Evolutionary conservation across 2,888 invertebrate genomes (phyloP).

Genomic region (Cabera pusaria): DNA sequence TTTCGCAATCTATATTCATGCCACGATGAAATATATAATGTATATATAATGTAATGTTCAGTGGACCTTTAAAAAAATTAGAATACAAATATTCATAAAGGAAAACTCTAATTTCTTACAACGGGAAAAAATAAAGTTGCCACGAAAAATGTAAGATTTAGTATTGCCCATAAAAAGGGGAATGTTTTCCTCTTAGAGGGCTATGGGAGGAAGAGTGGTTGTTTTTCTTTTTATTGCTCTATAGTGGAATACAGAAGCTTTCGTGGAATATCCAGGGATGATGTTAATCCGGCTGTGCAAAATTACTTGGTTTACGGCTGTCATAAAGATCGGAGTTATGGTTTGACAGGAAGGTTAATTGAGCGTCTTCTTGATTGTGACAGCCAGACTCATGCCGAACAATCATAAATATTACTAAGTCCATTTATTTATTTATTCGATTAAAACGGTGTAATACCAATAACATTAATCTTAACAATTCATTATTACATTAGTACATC

Average conservation of each 20-base stretch:
- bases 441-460: too few relatives aligned
- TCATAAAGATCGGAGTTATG: conserved; percentile 18
- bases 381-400: too few relatives aligned
- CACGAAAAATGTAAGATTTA: conserved; percentile 19
- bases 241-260: conserved; percentile 23
- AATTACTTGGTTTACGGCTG: conserved; percentile 25
- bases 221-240: conserved; percentile 22
- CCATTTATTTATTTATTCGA: too few relatives aligned
- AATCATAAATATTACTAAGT: too few relatives aligned
- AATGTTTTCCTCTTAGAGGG: conserved; percentile 5
- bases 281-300: conserved; percentile 19
- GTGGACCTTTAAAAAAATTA: conserved; percentile 10
- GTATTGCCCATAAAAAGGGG: conserved; percentile 20
- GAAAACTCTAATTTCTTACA: conserved; percentile 4
- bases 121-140: conserved; percentile 6
- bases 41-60: too few relatives aligned
- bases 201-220: conserved; percentile 3
- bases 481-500: too few relatives aligned
- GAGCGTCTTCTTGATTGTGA: too few relatives aligned
- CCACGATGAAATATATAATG: conserved; percentile 11
- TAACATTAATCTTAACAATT: too few relatives aligned
- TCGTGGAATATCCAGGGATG: conserved; percentile 16
- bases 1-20: conserved; percentile 16
- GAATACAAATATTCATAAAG: conserved; percentile 8
- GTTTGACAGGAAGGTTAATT: conserved; percentile 1